phyloP scores from a whole-genome alignment of 1,140 invertebrate genomes.

The Drosophila suzukii region DNA sequence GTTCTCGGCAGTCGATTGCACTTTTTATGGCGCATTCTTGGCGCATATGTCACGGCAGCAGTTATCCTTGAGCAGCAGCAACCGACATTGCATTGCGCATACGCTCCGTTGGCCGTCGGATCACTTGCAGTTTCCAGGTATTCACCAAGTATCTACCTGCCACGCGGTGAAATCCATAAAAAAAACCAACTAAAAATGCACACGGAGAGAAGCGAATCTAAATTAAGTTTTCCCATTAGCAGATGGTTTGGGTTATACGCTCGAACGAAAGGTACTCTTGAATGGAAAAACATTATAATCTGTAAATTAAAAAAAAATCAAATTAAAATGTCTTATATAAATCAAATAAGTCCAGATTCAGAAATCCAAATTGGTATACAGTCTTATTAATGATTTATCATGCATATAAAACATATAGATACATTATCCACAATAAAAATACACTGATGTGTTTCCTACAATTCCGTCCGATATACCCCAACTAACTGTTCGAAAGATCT shows the following conservation, averaged over 20 bases:
- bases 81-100: conserved; percentile 62
- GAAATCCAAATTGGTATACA: too few relatives aligned
- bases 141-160: conserved; percentile 2
- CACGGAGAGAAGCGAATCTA: neutral
- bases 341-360: too few relatives aligned
- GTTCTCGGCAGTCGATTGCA: conserved; percentile 31
- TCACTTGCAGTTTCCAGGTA: conserved; percentile 32
- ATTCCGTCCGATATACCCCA: neutral
- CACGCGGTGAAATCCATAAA: neutral
- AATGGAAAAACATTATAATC: neutral
- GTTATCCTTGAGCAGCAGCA: conserved; percentile 32
- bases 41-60: conserved; percentile 69
- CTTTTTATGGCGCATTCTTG: conserved; percentile 73
- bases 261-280: neutral
- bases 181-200: neutral
- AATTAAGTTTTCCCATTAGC: neutral
- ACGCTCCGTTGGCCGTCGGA: conserved; percentile 55
- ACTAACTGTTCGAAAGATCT: neutral
- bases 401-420: too few relatives aligned
- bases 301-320: too few relatives aligned
- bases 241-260: neutral
- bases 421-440: too few relatives aligned
- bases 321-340: too few relatives aligned
- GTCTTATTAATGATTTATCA: too few relatives aligned
- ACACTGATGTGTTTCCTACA: too few relatives aligned